These are phyloP conservation scores for Hydrotaea cyrtoneurina DNA, from an alignment of 2,888 invertebrate species.

Conservation along the genomic window DNA sequence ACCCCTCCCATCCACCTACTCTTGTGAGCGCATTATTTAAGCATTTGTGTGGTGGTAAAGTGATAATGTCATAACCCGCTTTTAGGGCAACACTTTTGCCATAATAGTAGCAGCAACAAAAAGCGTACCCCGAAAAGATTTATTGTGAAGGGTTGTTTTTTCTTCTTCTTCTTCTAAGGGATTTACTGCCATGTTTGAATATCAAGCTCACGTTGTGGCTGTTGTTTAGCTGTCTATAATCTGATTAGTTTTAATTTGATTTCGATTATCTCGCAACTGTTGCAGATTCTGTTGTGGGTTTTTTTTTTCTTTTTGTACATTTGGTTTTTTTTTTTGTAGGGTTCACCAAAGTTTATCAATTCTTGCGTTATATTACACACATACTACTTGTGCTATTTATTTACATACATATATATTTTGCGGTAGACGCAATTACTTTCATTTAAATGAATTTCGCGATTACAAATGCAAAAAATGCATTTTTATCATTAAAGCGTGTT, in stretches of 20 bases:
- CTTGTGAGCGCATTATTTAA: not conserved
- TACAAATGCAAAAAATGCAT: not conserved
- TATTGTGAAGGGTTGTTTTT: not conserved
- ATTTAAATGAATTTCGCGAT: not conserved
- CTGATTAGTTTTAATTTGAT: not conserved
- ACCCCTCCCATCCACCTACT: not conserved
- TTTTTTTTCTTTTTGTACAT: not conserved
- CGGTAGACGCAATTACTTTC: not conserved
- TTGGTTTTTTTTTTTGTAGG: too few relatives aligned
- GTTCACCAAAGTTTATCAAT: too few relatives aligned
- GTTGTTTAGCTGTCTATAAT: too few relatives aligned
- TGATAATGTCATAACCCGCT: conserved; percentile 54
- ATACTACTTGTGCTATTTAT: not conserved
- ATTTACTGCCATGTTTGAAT: not conserved
- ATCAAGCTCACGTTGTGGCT: too few relatives aligned
- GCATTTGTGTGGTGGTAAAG: conserved; percentile 28
- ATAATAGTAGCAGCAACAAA: too few relatives aligned
- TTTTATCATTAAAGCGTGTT: too few relatives aligned
- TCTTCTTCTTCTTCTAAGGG: too few relatives aligned
- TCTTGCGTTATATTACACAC: not conserved
- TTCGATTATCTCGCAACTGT: conserved; percentile 13
- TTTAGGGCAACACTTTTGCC: conserved; percentile 1
- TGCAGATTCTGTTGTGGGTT: not conserved
- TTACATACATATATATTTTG: not conserved
- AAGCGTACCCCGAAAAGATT: too few relatives aligned